Percentiles rank a stretch among this genome's conserved stretches.
Evolutionary conservation across 2,797 vertebrate genomes (phyloP).

Genomic region (Onychomys arenicola): DNA sequence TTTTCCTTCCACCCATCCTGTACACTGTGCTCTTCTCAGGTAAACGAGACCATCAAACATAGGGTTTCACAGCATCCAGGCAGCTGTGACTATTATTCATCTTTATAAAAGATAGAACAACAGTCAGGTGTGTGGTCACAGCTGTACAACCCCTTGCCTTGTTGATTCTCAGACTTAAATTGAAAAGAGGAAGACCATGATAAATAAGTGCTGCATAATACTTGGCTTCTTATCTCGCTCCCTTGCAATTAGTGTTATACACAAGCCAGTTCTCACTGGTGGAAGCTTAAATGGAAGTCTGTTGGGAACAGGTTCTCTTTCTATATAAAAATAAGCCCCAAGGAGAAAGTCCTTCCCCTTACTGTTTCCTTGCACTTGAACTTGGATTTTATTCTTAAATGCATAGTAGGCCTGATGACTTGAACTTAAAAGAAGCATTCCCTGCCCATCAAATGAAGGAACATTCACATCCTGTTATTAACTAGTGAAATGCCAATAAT

Average conservation of each 20-base stretch:
- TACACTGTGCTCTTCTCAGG: not conserved
- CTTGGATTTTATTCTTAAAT: conserved; percentile 21
- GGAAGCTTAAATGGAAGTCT: not conserved
- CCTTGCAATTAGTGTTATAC: not conserved
- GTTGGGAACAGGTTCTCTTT: not conserved
- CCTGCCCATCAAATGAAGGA: not conserved
- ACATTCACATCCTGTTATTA: not conserved
- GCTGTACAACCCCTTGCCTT: not conserved
- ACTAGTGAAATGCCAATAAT: not conserved
- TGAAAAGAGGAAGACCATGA: not conserved
- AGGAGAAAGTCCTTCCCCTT: not conserved
- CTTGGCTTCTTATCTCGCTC: not conserved
- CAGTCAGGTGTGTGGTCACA: not conserved
- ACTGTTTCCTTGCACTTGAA: not conserved
- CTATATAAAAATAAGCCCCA: not conserved
- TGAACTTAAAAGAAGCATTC: not conserved
- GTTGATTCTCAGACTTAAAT: not conserved
- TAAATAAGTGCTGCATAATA: not conserved
- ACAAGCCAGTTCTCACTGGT: not conserved
- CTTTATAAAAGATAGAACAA: not conserved
- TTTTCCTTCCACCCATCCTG: not conserved
- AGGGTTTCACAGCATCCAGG: not conserved
- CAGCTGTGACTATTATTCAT: not conserved
- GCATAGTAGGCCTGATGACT: not conserved
- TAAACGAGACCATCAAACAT: not conserved